Evolutionary conservation across 2,888 invertebrate species (phyloP).

Genomic region (Cremastinae sp.): DNA sequence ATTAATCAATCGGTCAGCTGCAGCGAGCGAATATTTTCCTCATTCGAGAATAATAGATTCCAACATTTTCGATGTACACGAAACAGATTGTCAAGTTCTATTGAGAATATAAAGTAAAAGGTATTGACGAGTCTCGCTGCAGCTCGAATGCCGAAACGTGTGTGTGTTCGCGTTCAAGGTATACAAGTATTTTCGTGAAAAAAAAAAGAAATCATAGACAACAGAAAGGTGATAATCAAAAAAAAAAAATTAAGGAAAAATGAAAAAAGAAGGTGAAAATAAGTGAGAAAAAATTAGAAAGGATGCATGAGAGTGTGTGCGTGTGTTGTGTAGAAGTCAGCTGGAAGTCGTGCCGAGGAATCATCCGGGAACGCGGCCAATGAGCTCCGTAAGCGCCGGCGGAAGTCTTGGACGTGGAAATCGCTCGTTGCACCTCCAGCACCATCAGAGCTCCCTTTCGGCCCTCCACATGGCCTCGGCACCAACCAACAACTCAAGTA

Average conservation of each 20-base stretch:
- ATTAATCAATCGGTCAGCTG: constrained; percentile 69
- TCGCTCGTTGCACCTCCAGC: constrained; percentile 74
- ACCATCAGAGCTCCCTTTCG: constrained; percentile 77
- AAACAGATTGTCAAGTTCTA: constrained; percentile 20
- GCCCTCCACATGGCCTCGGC: constrained; percentile 74
- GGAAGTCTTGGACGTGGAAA: constrained; percentile 77
- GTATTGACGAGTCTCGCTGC: too few relatives aligned
- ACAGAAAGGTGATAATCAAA: too few relatives aligned
- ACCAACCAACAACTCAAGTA: constrained; percentile 74
- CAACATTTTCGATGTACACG: too few relatives aligned
- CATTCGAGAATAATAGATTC: not conserved
- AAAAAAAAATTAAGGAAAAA: constrained; percentile 18
- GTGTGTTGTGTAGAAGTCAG: constrained; percentile 78
- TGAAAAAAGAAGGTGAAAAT: constrained; percentile 32
- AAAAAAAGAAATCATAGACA: too few relatives aligned
- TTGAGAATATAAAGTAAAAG: too few relatives aligned
- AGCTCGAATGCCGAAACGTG: constrained; percentile 70
- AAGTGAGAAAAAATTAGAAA: constrained; percentile 55
- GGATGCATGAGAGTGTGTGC: constrained; percentile 78
- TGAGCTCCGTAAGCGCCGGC: constrained; percentile 77
- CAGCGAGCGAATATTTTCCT: constrained; percentile 64
- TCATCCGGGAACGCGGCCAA: constrained; percentile 75
- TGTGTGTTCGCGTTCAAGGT: constrained; percentile 74
- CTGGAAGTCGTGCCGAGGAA: constrained; percentile 79
- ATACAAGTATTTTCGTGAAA: constrained; percentile 69